Evolutionary conservation across 2,113 vertebrate species (phyloP).

Genomic region (Condylura cristata): DNA sequence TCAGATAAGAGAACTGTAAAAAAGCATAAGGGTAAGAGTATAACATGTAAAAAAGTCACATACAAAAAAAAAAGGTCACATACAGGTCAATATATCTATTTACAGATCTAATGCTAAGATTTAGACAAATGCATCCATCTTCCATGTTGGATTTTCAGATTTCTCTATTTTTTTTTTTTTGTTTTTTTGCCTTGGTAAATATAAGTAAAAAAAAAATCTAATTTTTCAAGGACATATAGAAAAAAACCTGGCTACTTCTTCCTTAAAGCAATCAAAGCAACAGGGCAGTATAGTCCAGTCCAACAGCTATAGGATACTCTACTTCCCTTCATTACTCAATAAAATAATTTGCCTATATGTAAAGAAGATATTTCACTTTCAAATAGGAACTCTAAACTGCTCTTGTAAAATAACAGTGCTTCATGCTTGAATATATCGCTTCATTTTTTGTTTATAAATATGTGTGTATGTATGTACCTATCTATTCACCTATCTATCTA

Average conservation of each 20-base stretch:
- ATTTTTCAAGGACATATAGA: neutral
- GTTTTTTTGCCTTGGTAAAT: neutral
- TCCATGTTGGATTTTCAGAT: neutral
- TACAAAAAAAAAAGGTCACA: neutral
- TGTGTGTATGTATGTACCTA: no score
- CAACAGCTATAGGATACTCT: neutral
- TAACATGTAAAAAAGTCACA: neutral
- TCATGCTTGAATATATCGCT: neutral
- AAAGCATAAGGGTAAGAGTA: rapidly evolving
- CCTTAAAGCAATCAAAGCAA: neutral
- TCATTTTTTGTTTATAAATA: neutral
- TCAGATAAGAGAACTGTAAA: neutral
- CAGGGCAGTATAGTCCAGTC: neutral
- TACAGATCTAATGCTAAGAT: neutral
- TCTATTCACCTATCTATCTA: neutral
- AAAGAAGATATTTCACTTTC: constrained; percentile 19
- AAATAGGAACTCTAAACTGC: neutral
- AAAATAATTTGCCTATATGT: neutral
- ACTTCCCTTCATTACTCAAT: neutral
- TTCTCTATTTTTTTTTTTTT: neutral
- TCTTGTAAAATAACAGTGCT: neutral
- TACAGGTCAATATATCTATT: neutral
- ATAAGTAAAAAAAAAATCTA: neutral
- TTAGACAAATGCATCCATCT: neutral
- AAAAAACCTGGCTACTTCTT: neutral